Percentiles rank a stretch among this genome's conserved stretches.
Evolutionary conservation across 2,888 invertebrate species (phyloP).

Genomic region (Hydrotaea cyrtoneurina): DNA sequence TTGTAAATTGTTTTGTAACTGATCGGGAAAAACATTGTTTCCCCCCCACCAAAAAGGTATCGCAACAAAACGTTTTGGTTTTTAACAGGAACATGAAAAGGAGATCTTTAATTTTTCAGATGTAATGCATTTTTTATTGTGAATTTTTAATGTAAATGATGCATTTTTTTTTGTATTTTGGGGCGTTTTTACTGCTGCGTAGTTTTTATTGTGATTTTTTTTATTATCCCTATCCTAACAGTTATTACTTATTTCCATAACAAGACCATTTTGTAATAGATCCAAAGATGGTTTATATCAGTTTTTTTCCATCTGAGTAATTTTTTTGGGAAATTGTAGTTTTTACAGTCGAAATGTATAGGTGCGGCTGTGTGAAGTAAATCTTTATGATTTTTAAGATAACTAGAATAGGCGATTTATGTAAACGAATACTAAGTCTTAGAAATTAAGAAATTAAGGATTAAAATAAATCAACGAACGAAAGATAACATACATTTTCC

Average conservation of each 20-base stretch:
- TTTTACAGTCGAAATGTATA: no score
- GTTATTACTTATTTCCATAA: background rate
- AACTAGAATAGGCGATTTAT: no score
- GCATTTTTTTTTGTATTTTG: constrained; percentile 40
- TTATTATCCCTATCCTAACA: background rate
- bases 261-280: background rate
- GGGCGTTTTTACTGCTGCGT: constrained; percentile 66
- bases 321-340: background rate
- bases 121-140: constrained; percentile 37
- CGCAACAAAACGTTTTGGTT: background rate
- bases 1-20: constrained; percentile 60
- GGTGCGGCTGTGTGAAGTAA: no score
- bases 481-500: no score
- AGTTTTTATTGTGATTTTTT: constrained; percentile 35
- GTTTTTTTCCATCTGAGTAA: background rate
- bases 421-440: no score
- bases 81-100: constrained; percentile 4
- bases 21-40: constrained; percentile 59
- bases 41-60: constrained; percentile 17
- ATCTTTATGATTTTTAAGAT: no score
- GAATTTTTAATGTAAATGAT: constrained; percentile 62
- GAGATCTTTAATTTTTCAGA: background rate
- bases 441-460: no score
- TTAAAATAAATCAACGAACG: no score
- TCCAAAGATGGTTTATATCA: background rate